phyloP scores from a whole-genome alignment of 2,888 invertebrate genomes.

The Acanthosepion esculentum region DNA sequence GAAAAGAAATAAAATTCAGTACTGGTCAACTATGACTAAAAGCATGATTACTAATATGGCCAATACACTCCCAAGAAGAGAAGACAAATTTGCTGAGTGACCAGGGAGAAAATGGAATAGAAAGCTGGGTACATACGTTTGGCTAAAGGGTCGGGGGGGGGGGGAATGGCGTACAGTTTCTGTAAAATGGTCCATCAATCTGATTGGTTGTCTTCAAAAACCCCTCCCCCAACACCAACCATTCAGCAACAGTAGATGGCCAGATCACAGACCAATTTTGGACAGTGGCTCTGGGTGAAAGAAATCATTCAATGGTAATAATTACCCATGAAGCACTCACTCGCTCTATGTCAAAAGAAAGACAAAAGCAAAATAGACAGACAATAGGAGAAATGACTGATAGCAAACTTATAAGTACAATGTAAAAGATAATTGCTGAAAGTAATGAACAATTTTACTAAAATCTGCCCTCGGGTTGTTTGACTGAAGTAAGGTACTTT shows the following conservation, averaged over 20 bases:
- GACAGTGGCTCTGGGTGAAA: conserved; percentile 8
- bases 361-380: background rate
- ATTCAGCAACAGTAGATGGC: background rate
- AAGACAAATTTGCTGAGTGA: background rate
- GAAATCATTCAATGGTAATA: conserved; percentile 33
- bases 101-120: background rate
- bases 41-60: background rate
- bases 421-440: background rate
- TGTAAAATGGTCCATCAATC: background rate
- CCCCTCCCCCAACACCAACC: no score
- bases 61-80: background rate
- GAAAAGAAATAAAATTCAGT: conserved; percentile 3
- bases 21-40: background rate
- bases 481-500: background rate
- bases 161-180: no score
- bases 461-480: background rate
- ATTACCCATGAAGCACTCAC: background rate
- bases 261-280: conserved; percentile 2
- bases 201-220: background rate
- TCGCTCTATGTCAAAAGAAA: background rate
- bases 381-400: background rate
- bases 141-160: background rate
- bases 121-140: background rate
- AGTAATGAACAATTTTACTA: conserved; percentile 23
- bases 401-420: background rate